phyloP scores from a whole-genome alignment of 2,797 vertebrate species.

The Tragelaphus oryx region DNA sequence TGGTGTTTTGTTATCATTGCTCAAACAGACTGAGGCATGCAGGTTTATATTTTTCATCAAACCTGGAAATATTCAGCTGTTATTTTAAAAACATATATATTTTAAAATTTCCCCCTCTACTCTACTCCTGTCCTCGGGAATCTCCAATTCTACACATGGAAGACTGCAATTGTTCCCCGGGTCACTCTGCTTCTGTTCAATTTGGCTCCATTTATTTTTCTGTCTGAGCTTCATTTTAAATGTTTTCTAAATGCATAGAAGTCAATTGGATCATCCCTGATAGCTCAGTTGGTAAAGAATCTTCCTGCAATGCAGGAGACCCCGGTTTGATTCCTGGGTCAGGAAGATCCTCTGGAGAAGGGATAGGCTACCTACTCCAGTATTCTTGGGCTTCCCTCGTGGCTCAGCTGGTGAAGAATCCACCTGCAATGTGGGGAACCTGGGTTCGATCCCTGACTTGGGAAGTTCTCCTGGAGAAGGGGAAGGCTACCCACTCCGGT shows the following conservation, averaged over 20 bases:
- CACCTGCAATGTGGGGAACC: too few species aligned
- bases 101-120: neutral
- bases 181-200: neutral
- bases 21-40: neutral
- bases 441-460: too few species aligned
- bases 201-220: neutral
- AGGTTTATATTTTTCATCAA: neutral
- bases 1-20: neutral
- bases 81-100: neutral
- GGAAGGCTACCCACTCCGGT: too few species aligned
- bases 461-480: too few species aligned
- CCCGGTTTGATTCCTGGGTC: accelerated
- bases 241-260: neutral
- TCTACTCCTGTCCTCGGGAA: neutral
- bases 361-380: too few species aligned
- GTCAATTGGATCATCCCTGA: neutral
- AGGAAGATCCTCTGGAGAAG: too few species aligned
- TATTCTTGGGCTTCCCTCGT: too few species aligned
- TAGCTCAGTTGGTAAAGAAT: too few species aligned
- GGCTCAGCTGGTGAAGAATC: too few species aligned
- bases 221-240: neutral
- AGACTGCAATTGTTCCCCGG: neutral
- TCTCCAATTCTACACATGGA: neutral
- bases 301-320: too few species aligned
- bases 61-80: neutral